Conservation (phyloP, 2,113 vertebrate species). For the Alces alces region DNA sequence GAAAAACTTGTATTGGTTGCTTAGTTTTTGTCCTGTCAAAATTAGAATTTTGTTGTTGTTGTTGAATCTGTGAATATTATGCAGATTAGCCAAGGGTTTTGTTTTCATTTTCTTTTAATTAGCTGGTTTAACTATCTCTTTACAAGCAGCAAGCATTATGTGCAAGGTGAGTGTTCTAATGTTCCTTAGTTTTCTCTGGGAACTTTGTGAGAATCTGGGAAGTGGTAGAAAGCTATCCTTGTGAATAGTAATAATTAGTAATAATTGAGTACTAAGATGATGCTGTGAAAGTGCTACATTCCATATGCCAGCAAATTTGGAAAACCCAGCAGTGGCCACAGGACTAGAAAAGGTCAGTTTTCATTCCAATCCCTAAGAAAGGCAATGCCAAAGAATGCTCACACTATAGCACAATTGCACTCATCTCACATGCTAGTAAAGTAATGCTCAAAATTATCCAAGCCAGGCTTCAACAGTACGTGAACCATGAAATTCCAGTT, state of each 20-base stretch:
- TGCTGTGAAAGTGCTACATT: neutral
- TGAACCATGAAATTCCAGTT: neutral
- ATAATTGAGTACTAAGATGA: neutral
- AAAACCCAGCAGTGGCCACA: neutral
- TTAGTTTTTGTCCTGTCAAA: conserved; percentile 11
- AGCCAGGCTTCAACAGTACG: neutral
- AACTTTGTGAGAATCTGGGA: neutral
- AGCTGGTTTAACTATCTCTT: neutral
- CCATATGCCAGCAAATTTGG: neutral
- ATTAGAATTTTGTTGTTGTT: neutral
- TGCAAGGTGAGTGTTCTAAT: neutral
- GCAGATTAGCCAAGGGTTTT: neutral
- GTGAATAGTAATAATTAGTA: neutral
- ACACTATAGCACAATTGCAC: neutral
- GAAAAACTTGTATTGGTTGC: neutral
- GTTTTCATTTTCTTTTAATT: neutral
- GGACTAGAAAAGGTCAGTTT: neutral
- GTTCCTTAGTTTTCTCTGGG: neutral
- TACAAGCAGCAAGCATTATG: neutral
- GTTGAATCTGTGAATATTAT: neutral
- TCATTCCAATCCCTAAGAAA: neutral
- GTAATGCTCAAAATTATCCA: neutral
- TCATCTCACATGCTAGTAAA: neutral
- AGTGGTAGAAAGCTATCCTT: neutral
- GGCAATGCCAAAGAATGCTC: neutral